These are phyloP conservation scores for Caenorhabditis sulstoni DNA, from an alignment of 2,888 invertebrate genomes.

Conservation along the genomic window DNA sequence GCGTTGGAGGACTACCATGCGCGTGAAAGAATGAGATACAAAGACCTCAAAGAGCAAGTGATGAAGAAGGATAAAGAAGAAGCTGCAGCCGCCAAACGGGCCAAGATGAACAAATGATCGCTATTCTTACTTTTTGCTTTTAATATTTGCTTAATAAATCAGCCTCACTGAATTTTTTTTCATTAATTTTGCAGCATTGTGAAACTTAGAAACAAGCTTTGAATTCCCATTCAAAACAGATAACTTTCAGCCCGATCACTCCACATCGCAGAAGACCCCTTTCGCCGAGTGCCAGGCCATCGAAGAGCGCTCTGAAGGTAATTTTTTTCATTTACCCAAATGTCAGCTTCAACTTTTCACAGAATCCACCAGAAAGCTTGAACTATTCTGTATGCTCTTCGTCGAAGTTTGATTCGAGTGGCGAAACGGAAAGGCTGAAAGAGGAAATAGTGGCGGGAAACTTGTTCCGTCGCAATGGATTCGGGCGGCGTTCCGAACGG, in stretches of 20 bases:
- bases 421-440: too few relatives aligned
- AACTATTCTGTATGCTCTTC: not conserved
- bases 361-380: not conserved
- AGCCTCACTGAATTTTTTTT: too few relatives aligned
- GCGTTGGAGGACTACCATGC: not conserved
- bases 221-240: too few relatives aligned
- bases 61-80: not conserved
- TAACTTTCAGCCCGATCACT: constrained; percentile 37
- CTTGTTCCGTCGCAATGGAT: constrained; percentile 35
- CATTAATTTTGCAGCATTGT: too few relatives aligned
- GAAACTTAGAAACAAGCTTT: too few relatives aligned
- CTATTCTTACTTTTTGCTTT: too few relatives aligned
- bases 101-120: too few relatives aligned
- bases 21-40: not conserved
- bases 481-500: constrained; percentile 50
- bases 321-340: too few relatives aligned
- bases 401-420: not conserved
- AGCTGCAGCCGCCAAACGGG: not conserved
- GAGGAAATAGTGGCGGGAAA: not conserved
- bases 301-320: constrained; percentile 47
- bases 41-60: not conserved
- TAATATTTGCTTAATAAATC: too few relatives aligned
- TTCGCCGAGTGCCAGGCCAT: constrained; percentile 40
- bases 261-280: constrained; percentile 41
- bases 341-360: too few relatives aligned